A percentile compares a stretch with the other conserved stretches of the same genome.
Evolutionary conservation across 2,888 invertebrate species (phyloP).

Genomic region (Drosophila siamana): DNA sequence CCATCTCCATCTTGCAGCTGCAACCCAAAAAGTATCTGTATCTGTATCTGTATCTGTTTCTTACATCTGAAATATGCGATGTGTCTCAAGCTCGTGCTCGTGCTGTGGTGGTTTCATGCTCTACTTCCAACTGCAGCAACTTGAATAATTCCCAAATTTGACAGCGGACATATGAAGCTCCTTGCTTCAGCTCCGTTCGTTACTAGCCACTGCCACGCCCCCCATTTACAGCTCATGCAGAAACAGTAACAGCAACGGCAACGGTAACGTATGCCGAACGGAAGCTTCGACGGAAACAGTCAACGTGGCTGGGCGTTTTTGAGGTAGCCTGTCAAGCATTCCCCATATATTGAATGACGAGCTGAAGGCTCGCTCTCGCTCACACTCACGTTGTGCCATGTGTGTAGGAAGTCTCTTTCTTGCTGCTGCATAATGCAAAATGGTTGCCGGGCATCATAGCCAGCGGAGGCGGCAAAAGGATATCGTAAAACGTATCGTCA

Average conservation of each 20-base stretch:
- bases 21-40: conserved; percentile 5
- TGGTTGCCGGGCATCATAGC: conserved; percentile 60
- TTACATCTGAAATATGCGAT: conserved; percentile 48
- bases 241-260: conserved; percentile 31
- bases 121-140: conserved; percentile 60
- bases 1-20: conserved; percentile 17
- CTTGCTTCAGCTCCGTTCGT: conserved; percentile 9
- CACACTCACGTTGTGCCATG: background rate
- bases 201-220: conserved; percentile 35
- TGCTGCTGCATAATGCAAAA: conserved; percentile 59
- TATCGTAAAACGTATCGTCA: conserved; percentile 76
- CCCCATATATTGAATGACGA: conserved; percentile 62
- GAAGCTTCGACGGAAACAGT: conserved; percentile 68
- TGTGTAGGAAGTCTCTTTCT: background rate
- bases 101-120: conserved; percentile 65
- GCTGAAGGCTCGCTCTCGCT: conserved; percentile 7
- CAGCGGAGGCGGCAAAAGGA: conserved; percentile 58
- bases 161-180: conserved; percentile 73
- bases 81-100: conserved; percentile 21
- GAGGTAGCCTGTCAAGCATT: conserved; percentile 45
- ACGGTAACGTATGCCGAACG: conserved; percentile 59
- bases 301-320: conserved; percentile 55
- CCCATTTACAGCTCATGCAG: background rate
- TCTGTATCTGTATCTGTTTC: conserved; percentile 36
- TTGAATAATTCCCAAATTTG: conserved; percentile 79